These are phyloP conservation scores for Operophtera brumata DNA, from an alignment of 2,888 invertebrate species.

Conservation along the genomic window DNA sequence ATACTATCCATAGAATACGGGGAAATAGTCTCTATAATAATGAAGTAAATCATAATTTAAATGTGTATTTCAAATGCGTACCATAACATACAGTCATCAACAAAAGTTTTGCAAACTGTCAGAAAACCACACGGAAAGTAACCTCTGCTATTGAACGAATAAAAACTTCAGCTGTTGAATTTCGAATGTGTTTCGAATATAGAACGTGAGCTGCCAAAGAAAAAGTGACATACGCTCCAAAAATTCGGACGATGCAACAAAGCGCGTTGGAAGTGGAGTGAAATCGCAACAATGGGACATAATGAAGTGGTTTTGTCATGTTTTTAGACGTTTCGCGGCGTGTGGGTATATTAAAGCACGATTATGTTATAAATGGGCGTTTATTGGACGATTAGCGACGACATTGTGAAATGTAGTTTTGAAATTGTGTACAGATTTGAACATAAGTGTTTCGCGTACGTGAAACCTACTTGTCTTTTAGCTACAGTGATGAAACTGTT, in stretches of 20 bases:
- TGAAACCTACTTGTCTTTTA: too few species aligned
- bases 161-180: not conserved
- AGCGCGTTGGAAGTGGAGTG: conserved; percentile 61
- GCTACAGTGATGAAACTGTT: too few species aligned
- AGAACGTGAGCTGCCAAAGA: conserved; percentile 23
- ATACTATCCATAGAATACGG: not conserved
- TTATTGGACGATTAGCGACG: conserved; percentile 68
- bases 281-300: conserved; percentile 60
- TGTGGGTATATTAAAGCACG: conserved; percentile 71
- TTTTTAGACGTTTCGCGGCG: conserved; percentile 46
- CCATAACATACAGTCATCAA: not conserved
- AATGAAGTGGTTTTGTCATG: conserved; percentile 67
- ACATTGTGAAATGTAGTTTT: conserved; percentile 47
- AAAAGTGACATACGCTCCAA: conserved; percentile 36
- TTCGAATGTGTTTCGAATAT: conserved; percentile 15
- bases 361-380: conserved; percentile 72
- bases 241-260: conserved; percentile 44
- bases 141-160: not conserved
- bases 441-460: conserved; percentile 24
- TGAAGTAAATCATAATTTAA: not conserved
- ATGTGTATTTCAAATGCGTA: conserved; percentile 3
- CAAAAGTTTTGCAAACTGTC: not conserved
- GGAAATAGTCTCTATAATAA: not conserved
- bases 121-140: conserved; percentile 1
- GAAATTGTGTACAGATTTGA: conserved; percentile 29